Base-by-base conservation (phyloP, 2,888 invertebrate genomes). In the Galeopsomyia nigrocyanea region DNA sequence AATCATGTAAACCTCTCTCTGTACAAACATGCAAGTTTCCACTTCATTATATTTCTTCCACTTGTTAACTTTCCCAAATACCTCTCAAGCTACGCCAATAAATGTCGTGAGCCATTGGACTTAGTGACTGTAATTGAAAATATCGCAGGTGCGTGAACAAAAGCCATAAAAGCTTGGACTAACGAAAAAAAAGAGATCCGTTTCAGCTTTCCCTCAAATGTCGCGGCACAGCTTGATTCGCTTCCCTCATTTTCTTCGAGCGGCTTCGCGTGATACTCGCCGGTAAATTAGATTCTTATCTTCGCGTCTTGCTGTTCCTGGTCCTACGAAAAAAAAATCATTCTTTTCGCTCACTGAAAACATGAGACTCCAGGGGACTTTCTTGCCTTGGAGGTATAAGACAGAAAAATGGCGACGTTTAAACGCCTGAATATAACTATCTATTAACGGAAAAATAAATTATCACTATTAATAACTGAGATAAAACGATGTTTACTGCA, bases 251-350 rank as follows among this genome's bases (percentile, higher is more conserved):
- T 68, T 71, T 60, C 60, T 53, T 53, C n/a, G 46, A 14, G 58
- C 17, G 16, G 17, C 63, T 64, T 65, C 21, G 66, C 66, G 62
- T 62, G 66, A 56, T 56, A 66, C 5, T 31, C 61, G 39, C 50
- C 71, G 71, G 61, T 58, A 49, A 71, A 66, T 71, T 66, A 61
- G 66, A 71, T 71, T 66, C 61, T 71, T 66, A 71, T 71, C 66
- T 49, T 3, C 21, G 51, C 17, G 26, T 31, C 49, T 56, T 31
- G 19, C 16, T 47, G n/a, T 55, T 47, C 50, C 47, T 39, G 16
- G 55, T 13, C 51, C 21, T 46, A 3, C 26, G 26, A 26, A 51
- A 60, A 51, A 60, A 60, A n/a, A 68, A 26, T 50, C 61, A 10
- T 61, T 55, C 47, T 19, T 31, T 17, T 64, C 16, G 13, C 16